These are phyloP conservation scores for Scaptomyza polygonia DNA, from an alignment of 2,888 invertebrate genomes.

Conservation along the genomic window DNA sequence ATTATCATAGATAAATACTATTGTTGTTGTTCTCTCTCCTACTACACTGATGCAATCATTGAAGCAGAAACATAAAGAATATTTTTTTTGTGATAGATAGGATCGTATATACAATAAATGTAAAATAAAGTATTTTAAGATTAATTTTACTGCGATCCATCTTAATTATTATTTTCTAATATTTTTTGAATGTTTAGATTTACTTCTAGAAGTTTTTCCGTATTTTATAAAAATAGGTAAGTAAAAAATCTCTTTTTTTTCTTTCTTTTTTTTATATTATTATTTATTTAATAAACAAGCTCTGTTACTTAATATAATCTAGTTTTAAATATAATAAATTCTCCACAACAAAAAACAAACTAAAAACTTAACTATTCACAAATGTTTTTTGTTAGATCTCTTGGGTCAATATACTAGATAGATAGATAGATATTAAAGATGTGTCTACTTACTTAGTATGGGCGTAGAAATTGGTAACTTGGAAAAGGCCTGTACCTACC, in stretches of 20 bases:
- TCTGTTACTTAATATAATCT: too few species aligned
- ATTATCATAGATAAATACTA: slow-evolving; percentile 18
- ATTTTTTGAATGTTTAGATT: not conserved
- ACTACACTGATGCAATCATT: not conserved
- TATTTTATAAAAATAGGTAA: too few species aligned
- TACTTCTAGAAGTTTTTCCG: not conserved
- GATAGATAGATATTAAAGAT: not conserved
- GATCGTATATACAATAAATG: not conserved
- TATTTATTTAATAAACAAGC: too few species aligned
- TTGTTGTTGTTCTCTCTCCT: not conserved
- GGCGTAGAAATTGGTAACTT: not conserved
- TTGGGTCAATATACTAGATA: too few species aligned
- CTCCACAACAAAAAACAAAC: too few species aligned
- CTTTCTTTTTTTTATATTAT: too few species aligned
- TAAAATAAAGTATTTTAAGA: too few species aligned
- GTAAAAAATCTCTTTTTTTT: too few species aligned
- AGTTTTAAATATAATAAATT: too few species aligned
- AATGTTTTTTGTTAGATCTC: too few species aligned
- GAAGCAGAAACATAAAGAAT: not conserved
- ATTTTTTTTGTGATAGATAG: not conserved
- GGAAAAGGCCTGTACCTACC: slow-evolving; percentile 27
- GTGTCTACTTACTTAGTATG: slow-evolving; percentile 13
- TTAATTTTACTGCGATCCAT: too few species aligned
- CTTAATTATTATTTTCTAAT: not conserved
- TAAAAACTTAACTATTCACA: too few species aligned